Conservation (phyloP, 2,113 vertebrate species). For the Eubucco bourcierii region DNA sequence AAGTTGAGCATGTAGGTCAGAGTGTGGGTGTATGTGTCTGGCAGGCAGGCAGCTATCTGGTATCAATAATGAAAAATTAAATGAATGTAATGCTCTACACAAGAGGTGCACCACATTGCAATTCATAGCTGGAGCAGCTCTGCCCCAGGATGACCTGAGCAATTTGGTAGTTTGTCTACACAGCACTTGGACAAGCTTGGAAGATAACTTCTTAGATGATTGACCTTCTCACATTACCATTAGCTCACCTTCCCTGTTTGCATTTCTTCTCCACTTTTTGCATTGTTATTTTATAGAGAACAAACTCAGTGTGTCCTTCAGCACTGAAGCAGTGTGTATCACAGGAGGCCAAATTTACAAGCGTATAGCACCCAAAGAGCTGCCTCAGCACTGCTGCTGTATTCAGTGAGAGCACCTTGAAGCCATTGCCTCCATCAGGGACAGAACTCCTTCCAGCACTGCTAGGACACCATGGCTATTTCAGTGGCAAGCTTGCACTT, state of each 20-base stretch:
- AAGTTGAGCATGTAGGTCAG: background rate
- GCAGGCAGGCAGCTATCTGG: background rate
- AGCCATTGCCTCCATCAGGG: background rate
- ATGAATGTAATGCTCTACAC: background rate
- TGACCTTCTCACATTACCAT: background rate
- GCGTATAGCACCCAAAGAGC: slow-evolving; percentile 22
- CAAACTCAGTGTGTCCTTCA: slow-evolving; percentile 8
- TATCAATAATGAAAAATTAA: background rate
- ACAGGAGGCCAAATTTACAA: slow-evolving; percentile 27
- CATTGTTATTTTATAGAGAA: slow-evolving; percentile 19
- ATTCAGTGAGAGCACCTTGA: slow-evolving; percentile 38
- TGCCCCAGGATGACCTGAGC: background rate
- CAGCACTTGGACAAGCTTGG: background rate
- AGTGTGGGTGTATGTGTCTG: background rate
- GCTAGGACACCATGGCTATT: background rate
- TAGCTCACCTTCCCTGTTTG: background rate
- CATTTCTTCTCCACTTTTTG: background rate
- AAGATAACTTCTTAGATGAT: background rate
- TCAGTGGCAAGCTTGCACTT: background rate
- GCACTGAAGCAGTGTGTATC: background rate
- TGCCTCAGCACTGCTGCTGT: slow-evolving; percentile 46
- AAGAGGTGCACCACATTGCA: background rate
- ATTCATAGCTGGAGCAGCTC: background rate
- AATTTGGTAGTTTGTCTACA: background rate
- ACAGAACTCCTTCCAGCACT: background rate